Evolutionary conservation across 1,140 invertebrate genomes (phyloP).

Genomic region (Choristoneura fumiferana): DNA sequence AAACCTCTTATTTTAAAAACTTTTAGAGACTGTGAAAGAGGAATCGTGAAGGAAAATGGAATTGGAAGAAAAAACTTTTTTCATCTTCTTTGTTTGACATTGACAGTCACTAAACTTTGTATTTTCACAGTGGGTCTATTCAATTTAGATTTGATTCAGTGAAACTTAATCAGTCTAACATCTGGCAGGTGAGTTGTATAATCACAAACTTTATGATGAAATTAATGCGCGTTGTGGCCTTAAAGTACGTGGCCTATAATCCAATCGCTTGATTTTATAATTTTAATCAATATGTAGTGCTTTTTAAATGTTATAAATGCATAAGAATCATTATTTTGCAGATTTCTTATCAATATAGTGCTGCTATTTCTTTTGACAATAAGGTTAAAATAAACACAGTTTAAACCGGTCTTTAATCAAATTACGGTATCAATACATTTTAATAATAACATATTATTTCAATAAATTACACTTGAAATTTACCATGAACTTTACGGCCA

Average conservation of each 20-base stretch:
- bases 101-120: conserved; percentile 75
- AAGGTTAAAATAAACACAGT: no score
- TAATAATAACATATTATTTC: no score
- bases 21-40: conserved; percentile 75
- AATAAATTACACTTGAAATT: no score
- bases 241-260: background rate
- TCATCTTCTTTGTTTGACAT: conserved; percentile 79
- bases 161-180: conserved; percentile 61
- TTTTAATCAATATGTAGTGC: no score
- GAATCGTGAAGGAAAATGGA: conserved; percentile 75
- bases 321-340: no score
- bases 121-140: conserved; percentile 73
- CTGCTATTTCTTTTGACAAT: no score
- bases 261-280: no score
- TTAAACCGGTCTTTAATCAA: no score
- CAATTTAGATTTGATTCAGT: conserved; percentile 70
- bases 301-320: no score
- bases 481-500: no score
- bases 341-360: no score
- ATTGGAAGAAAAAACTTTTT: conserved; percentile 76
- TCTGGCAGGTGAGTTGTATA: conserved; percentile 55
- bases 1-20: conserved; percentile 78
- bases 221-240: background rate
- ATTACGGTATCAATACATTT: no score
- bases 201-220: conserved; percentile 45